These are phyloP conservation scores for Mycteria americana DNA, from an alignment of 2,797 vertebrate genomes.

Conservation along the genomic window DNA sequence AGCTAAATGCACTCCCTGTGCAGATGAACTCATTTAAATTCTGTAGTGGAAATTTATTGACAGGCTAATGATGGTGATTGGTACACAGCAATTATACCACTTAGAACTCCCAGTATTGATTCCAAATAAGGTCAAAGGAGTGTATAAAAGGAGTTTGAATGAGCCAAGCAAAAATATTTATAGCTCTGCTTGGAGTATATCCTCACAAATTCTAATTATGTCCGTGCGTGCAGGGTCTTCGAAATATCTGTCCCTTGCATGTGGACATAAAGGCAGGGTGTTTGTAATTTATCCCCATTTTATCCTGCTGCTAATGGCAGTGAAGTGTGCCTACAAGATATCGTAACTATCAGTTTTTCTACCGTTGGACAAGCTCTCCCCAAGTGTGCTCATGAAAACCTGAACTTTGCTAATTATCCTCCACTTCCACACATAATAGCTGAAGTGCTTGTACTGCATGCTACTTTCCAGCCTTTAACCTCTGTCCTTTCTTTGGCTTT, in stretches of 20 bases:
- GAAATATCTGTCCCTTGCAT: background rate
- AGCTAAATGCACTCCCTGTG: background rate
- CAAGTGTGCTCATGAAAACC: background rate
- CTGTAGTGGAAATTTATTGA: background rate
- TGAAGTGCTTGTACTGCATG: background rate
- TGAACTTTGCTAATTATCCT: background rate
- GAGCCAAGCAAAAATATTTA: background rate
- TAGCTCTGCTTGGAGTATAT: background rate
- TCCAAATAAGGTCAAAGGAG: background rate
- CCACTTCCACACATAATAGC: background rate
- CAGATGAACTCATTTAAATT: background rate
- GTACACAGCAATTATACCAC: background rate
- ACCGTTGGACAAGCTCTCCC: background rate
- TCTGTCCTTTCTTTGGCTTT: background rate
- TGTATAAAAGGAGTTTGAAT: background rate
- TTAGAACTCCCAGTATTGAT: background rate
- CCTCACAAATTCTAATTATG: background rate
- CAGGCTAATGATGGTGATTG: background rate
- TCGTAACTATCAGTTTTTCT: background rate
- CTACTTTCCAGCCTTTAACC: background rate
- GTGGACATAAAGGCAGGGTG: background rate
- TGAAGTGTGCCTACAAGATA: background rate
- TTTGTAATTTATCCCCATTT: background rate
- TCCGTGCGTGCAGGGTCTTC: background rate
- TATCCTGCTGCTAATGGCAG: background rate